These are phyloP conservation scores for Myoxocephalus aenaeus DNA, from an alignment of 2,797 vertebrate species.

Conservation along the genomic window DNA sequence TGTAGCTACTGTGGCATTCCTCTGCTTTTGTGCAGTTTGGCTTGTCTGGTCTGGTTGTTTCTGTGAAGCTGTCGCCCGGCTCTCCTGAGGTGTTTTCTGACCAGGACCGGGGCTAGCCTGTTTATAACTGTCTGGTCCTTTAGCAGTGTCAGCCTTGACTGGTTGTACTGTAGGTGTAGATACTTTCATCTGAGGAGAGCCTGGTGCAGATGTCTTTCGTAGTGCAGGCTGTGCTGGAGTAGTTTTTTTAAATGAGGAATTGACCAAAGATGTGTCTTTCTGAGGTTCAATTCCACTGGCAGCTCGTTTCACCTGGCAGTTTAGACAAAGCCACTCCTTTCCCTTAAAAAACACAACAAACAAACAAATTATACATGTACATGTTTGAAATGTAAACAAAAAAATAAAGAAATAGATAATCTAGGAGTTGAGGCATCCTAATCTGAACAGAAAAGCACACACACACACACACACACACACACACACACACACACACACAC, in stretches of 20 bases:
- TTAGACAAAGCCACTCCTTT: slow-evolving; percentile 93
- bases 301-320: slow-evolving; percentile 94
- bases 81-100: slow-evolving; percentile 72
- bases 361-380: slow-evolving; percentile 17
- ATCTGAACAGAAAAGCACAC: slow-evolving; percentile 4
- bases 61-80: slow-evolving; percentile 70
- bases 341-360: slow-evolving; percentile 65
- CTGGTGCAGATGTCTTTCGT: slow-evolving; percentile 70
- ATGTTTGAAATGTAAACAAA: background rate
- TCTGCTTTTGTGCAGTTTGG: slow-evolving; percentile 69
- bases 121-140: slow-evolving; percentile 62
- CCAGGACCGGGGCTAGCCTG: slow-evolving; percentile 65
- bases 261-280: slow-evolving; percentile 31
- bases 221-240: slow-evolving; percentile 65
- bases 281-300: slow-evolving; percentile 81
- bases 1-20: slow-evolving; percentile 35
- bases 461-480: background rate
- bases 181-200: slow-evolving; percentile 67
- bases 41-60: slow-evolving; percentile 68
- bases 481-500: too few species aligned
- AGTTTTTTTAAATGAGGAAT: slow-evolving; percentile 61
- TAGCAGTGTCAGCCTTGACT: slow-evolving; percentile 75
- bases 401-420: background rate
- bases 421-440: background rate
- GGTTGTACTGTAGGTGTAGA: slow-evolving; percentile 51